Evolutionary conservation across 2,888 invertebrate species (phyloP).

Genomic region (Tetramorium bicarinatum): DNA sequence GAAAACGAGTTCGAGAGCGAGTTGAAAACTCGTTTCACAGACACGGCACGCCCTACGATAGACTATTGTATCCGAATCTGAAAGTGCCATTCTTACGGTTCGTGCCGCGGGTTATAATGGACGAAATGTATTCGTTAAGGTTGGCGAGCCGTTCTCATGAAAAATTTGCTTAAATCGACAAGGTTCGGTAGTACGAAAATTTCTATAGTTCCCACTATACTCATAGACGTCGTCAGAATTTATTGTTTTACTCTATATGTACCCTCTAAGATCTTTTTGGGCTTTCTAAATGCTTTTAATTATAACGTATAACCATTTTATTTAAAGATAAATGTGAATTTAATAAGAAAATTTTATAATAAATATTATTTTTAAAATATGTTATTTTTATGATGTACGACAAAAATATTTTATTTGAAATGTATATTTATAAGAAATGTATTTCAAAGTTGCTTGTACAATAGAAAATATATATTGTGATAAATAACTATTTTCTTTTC

Average conservation of each 20-base stretch:
- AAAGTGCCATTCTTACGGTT: constrained; percentile 56
- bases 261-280: background rate
- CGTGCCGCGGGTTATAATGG: constrained; percentile 63
- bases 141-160: constrained; percentile 44
- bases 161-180: constrained; percentile 54
- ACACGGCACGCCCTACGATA: constrained; percentile 54
- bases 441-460: background rate
- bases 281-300: background rate
- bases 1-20: constrained; percentile 45
- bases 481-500: background rate
- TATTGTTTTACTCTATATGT: background rate
- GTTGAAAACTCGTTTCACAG: constrained; percentile 62
- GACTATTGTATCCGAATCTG: constrained; percentile 55
- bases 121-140: constrained; percentile 53
- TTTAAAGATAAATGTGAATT: background rate
- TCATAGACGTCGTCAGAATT: constrained; percentile 15
- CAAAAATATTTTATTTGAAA: background rate
- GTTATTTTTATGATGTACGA: background rate
- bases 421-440: background rate
- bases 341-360: background rate
- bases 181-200: constrained; percentile 27
- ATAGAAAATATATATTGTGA: background rate
- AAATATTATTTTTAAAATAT: background rate
- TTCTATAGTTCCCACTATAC: constrained; percentile 1
- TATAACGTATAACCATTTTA: background rate